Evolutionary conservation across 1,140 invertebrate genomes (phyloP).

Genomic region (Anastrepha ludens): DNA sequence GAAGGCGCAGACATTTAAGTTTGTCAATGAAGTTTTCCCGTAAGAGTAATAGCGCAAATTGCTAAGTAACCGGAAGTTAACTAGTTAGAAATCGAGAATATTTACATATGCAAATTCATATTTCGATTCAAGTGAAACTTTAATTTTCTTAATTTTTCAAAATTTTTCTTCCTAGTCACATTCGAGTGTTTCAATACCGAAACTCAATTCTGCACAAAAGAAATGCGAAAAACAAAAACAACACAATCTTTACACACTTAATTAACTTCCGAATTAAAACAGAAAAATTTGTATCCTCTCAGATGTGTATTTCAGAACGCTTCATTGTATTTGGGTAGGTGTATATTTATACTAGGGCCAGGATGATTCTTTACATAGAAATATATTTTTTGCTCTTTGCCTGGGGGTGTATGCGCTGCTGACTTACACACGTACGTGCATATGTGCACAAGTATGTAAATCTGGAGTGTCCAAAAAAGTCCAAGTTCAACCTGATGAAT

Average conservation of each 20-base stretch:
- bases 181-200: not conserved
- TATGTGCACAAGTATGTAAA: not conserved
- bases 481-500: not conserved
- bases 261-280: not conserved
- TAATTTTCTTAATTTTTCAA: not conserved
- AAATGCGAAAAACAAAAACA: not conserved
- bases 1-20: no score
- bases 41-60: no score
- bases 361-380: not conserved
- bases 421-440: not conserved
- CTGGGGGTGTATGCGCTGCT: not conserved
- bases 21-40: no score
- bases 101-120: no score
- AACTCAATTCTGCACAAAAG: no score
- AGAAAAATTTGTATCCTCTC: not conserved
- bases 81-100: no score
- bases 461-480: not conserved
- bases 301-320: not conserved
- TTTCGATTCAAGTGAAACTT: not conserved
- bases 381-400: not conserved
- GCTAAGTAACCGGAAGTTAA: no score
- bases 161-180: not conserved
- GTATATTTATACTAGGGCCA: not conserved
- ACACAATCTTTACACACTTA: not conserved
- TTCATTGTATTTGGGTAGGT: not conserved